Evolutionary conservation across 2,797 vertebrate genomes (phyloP).

Genomic region (Emydoidea blandingii): DNA sequence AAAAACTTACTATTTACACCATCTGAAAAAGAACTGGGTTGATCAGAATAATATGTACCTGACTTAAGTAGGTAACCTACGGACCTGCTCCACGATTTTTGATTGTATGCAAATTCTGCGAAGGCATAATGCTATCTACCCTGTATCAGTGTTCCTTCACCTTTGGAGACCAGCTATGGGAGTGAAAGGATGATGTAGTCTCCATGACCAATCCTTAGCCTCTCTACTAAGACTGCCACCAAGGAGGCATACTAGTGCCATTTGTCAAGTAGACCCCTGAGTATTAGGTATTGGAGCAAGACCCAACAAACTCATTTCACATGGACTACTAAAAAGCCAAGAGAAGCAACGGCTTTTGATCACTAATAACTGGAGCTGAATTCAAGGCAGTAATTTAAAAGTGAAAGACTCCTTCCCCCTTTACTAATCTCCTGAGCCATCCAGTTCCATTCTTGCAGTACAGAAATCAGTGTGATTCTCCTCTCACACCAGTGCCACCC

Average conservation of each 20-base stretch:
- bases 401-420: neutral
- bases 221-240: neutral
- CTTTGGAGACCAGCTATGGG: neutral
- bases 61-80: neutral
- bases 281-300: neutral
- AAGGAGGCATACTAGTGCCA: neutral
- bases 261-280: neutral
- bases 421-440: neutral
- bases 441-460: neutral
- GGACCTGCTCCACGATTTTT: rapidly evolving
- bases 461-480: neutral
- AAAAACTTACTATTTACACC: neutral
- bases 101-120: neutral
- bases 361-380: neutral
- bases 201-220: neutral
- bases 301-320: neutral
- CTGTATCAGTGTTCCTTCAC: neutral
- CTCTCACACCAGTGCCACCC: neutral
- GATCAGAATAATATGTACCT: neutral
- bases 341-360: neutral
- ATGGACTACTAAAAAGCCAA: neutral
- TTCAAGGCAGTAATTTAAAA: neutral
- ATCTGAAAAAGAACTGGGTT: neutral
- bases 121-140: neutral
- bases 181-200: neutral